phyloP scores from a whole-genome alignment of 2,797 vertebrate genomes.

The Argya squamiceps region DNA sequence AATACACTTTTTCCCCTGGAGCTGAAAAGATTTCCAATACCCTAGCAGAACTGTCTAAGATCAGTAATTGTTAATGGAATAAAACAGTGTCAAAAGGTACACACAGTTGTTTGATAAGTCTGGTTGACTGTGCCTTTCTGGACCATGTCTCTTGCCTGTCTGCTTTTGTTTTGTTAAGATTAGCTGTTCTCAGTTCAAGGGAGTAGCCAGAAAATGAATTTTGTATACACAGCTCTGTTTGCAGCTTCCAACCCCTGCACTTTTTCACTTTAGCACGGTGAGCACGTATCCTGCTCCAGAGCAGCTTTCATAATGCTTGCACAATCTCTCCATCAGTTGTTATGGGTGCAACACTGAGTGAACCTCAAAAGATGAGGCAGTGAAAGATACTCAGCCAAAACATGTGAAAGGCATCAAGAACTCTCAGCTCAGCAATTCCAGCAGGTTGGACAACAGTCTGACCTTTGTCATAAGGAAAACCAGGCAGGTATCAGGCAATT shows the following conservation, averaged over 20 bases:
- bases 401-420: neutral
- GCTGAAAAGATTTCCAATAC: slow-evolving; percentile 54
- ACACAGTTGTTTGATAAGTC: slow-evolving; percentile 60
- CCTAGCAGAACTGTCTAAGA: slow-evolving; percentile 40
- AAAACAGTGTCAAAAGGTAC: slow-evolving; percentile 65
- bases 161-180: slow-evolving; percentile 75
- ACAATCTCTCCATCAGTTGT: neutral
- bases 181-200: slow-evolving; percentile 65
- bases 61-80: slow-evolving; percentile 56
- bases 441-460: neutral
- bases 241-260: slow-evolving; percentile 29
- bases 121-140: slow-evolving; percentile 66
- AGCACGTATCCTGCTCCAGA: neutral
- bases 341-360: neutral
- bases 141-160: slow-evolving; percentile 64
- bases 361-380: slow-evolving; percentile 23
- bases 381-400: neutral
- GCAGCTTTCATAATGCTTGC: slow-evolving; percentile 36
- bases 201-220: slow-evolving; percentile 65
- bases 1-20: slow-evolving; percentile 24
- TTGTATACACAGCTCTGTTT: slow-evolving; percentile 67
- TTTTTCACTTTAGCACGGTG: slow-evolving; percentile 45
- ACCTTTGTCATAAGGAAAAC: neutral
- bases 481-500: neutral
- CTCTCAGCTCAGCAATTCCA: neutral